Conservation (phyloP, 2,797 vertebrate species). For the Apogon hyalosoma region DNA sequence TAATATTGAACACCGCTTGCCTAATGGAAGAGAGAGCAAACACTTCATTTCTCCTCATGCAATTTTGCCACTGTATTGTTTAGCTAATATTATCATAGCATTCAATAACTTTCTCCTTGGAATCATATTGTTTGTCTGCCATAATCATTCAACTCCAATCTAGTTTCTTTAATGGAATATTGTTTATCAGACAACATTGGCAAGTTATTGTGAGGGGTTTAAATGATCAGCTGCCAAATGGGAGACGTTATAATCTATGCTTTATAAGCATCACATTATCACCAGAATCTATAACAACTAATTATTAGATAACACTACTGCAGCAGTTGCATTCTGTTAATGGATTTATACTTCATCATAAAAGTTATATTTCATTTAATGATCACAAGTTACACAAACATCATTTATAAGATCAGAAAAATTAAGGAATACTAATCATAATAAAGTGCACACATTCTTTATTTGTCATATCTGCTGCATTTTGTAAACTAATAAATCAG, state of each 20-base stretch:
- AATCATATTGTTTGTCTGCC: conserved; percentile 13
- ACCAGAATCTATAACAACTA: not conserved
- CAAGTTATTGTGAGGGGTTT: not conserved
- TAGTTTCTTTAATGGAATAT: conserved; percentile 11
- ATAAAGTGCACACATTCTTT: no score
- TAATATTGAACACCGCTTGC: conserved; percentile 41
- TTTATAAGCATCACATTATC: not conserved
- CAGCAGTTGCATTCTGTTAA: no score
- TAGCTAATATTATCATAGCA: conserved; percentile 28
- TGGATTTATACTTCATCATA: no score
- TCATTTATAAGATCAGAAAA: no score
- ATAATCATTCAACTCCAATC: conserved; percentile 4
- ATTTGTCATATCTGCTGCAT: no score
- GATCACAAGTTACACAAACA: no score
- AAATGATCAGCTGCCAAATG: not conserved
- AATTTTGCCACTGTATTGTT: conserved; percentile 30
- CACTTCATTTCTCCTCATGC: conserved; percentile 29
- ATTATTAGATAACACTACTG: not conserved
- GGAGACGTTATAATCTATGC: not conserved
- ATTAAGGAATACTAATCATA: no score
- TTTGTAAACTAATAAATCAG: no score
- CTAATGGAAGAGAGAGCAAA: conserved; percentile 55
- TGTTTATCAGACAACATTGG: not conserved
- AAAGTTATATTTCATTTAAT: no score
- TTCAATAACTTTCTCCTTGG: conserved; percentile 18